Conservation (phyloP, 2,113 vertebrate species). For the Gallinago paraguaiae region DNA sequence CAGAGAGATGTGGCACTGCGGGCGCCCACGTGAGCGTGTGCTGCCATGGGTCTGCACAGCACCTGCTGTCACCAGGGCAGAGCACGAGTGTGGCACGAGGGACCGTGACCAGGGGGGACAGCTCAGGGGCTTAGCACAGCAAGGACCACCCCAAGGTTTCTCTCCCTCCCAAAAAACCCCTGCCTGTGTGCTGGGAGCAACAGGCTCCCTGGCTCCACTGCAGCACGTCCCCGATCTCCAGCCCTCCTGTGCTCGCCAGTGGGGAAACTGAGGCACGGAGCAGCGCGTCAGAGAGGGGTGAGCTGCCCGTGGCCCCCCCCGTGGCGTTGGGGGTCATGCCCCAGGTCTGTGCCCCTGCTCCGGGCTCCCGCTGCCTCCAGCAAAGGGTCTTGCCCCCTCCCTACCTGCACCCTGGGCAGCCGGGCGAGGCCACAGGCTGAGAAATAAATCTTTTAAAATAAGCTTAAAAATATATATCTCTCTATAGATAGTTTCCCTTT, state of each 20-base stretch:
- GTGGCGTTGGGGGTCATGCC: neutral
- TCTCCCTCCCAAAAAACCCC: neutral
- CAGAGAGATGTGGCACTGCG: neutral
- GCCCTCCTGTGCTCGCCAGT: neutral
- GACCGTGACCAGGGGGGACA: neutral
- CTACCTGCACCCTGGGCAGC: conserved; percentile 30
- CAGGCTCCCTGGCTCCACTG: neutral
- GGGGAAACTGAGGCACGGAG: neutral
- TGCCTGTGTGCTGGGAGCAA: neutral
- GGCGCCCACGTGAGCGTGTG: neutral
- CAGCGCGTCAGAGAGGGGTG: neutral
- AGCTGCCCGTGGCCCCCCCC: neutral
- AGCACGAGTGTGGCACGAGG: neutral
- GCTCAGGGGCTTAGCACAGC: neutral
- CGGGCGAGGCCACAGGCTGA: neutral
- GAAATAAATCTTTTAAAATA: conserved; percentile 73
- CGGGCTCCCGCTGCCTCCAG: neutral
- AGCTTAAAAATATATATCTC: conserved; percentile 74
- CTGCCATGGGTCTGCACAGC: neutral
- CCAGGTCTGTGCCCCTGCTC: neutral
- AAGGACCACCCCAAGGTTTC: neutral
- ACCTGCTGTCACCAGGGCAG: neutral
- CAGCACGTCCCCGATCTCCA: neutral
- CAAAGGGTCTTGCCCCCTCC: conserved; percentile 19
- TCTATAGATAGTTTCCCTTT: conserved; percentile 74